Evolutionary conservation across 2,113 vertebrate genomes (phyloP).

Genomic region (Fregata magnificens): DNA sequence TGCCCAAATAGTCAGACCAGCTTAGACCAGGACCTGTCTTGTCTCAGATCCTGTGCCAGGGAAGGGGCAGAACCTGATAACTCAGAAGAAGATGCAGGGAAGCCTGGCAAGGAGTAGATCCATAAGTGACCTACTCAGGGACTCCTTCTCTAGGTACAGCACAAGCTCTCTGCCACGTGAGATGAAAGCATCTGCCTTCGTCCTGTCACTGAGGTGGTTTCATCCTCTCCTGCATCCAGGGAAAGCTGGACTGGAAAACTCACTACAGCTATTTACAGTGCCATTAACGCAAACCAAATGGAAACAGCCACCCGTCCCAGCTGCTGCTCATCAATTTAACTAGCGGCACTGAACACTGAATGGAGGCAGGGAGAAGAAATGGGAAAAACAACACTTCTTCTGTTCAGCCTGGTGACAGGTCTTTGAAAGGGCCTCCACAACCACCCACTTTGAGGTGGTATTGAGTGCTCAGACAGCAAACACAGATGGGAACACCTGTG

Average conservation of each 20-base stretch:
- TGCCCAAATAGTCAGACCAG: neutral
- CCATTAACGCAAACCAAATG: neutral
- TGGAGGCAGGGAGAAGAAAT: neutral
- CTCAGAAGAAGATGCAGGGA: neutral
- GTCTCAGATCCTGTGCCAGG: neutral
- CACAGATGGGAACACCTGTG: neutral
- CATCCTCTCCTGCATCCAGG: neutral
- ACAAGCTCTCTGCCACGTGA: neutral
- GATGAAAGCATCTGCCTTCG: neutral
- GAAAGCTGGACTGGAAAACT: neutral
- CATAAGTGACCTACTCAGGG: neutral
- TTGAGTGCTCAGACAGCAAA: neutral
- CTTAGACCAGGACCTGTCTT: neutral
- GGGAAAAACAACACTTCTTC: neutral
- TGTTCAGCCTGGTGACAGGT: fast-evolving
- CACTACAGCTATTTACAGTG: neutral
- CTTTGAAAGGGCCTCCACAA: neutral
- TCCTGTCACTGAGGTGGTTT: fast-evolving
- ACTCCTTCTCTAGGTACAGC: neutral
- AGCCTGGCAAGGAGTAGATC: neutral
- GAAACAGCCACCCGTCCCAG: neutral
- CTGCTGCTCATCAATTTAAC: neutral
- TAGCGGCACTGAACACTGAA: fast-evolving
- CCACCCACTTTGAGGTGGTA: fast-evolving
- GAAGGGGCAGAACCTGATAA: neutral